Base-by-base conservation (phyloP, 2,113 vertebrate genomes). In the Erythrocercus mccallii region DNA sequence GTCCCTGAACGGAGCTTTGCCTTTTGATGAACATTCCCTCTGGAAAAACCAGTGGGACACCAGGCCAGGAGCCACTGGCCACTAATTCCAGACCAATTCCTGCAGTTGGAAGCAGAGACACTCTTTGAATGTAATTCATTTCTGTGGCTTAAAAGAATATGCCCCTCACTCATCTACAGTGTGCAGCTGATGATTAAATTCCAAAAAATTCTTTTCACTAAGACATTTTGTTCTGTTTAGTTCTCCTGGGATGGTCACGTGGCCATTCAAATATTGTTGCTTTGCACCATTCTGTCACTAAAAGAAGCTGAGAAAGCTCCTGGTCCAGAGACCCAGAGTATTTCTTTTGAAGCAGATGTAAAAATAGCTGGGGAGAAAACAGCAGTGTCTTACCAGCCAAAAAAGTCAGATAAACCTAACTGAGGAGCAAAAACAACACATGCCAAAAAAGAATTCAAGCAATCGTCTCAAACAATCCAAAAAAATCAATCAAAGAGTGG, bases 201-300 rank as follows among this genome's bases (percentile, higher is more conserved):
- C 64, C 22, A 54, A 95, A 96, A 82, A 92, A 30, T 54, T 92
- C 86, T 81, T 95, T 91, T 81, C 80, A 71, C 93, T 44, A 30
- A 97, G 96, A 98, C 97, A 97, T 97, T 97, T 95, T 98, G 97
- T 98, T 97, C 97, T 97, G 95, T 93, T 95, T 51, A 40, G 77
- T 65, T 73, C 97, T 97, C 97, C 92, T 94, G 96, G 97, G 98
- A 96, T 89, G 95, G 95, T 97, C 97, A 97, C 89, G 62, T 94
- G 97, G 90, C 92, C 95, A 87, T 81, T 96, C 66, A 96, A 94
- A 96, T 97, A 94, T 95, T 96, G 97, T 97, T 97, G 97, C 95
- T 96, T 94, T 94, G 94, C 87, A 73, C 91, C 90, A 93, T 96
- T 93, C 92, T 97, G 86, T 97, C 96, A 91, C 93, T 96, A 80